Base-by-base conservation (phyloP, 1,140 invertebrate genomes). In the Diplogasteroides magnus region DNA sequence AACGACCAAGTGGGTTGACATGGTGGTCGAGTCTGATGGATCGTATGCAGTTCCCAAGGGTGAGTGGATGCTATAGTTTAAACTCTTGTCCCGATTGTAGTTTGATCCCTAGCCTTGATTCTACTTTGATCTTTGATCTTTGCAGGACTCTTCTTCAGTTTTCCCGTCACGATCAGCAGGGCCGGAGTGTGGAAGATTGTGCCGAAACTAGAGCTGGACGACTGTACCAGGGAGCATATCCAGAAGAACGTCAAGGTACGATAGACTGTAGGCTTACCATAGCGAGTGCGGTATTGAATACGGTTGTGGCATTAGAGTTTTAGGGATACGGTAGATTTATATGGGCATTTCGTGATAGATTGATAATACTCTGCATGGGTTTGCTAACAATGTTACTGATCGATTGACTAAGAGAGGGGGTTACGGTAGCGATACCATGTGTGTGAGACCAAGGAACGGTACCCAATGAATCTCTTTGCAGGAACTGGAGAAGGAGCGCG, bases 21-120 rank as follows among this genome's bases (percentile, higher is more conserved):
- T 99, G 96, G 96, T 91, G 63, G 94, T 99, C n/a, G 85, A 93
- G n/a, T 97, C 93, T 25, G 93, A 97, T 86, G 96, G 95, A 31
- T 83, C 80, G 14, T 96, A 96, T 83, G 90, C 89, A 63, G 76
- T 76, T 26, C 73, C 70, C 37, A 56, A 74, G 55, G 37, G 37
- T 48, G 19, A 48, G 37, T 11, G 37, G 37, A 6, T 11, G 19
- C 19, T 6, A n/a, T n/a, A n/a, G n/a, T n/a, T n/a, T n/a, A n/a
- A n/a, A n/a, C n/a, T n/a, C n/a, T n/a, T n/a, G n/a, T n/a, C n/a
- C n/a, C n/a, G n/a, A n/a, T n/a, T n/a, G n/a, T n/a, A n/a, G n/a
- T n/a, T n/a, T n/a, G n/a, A n/a, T n/a, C n/a, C n/a, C n/a, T n/a
- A n/a, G n/a, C n/a, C 6, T 56, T 6, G 14, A 56, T 83, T 81